These are phyloP conservation scores for Gobius niger DNA, from an alignment of 2,113 vertebrate species.

Conservation along the genomic window DNA sequence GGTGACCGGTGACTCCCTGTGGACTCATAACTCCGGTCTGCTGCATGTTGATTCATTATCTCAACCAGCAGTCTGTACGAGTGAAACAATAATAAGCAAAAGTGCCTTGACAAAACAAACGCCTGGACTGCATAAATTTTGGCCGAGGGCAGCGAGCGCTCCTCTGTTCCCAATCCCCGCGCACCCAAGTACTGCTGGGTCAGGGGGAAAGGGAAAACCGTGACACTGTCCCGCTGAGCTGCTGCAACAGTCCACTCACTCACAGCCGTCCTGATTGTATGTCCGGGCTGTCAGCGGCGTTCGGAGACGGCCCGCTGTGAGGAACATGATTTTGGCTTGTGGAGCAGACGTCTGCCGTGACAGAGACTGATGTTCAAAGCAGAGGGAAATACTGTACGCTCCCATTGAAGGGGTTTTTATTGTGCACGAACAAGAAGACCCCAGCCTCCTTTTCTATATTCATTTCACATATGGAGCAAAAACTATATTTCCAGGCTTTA, in stretches of 20 bases:
- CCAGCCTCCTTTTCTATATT: conserved; percentile 3
- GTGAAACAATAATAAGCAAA: conserved; percentile 63
- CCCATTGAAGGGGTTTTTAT: conserved; percentile 26
- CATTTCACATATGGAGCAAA: conserved; percentile 5
- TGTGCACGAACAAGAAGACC: conserved; percentile 24
- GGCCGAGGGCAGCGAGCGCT: conserved; percentile 40
- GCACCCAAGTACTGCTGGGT: conserved; percentile 26
- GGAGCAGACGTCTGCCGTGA: conserved; percentile 27
- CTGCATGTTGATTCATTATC: conserved; percentile 65
- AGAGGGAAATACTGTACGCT: conserved; percentile 12
- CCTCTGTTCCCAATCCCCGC: conserved; percentile 31
- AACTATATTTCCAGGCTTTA: conserved; percentile 8
- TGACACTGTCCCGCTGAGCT: conserved; percentile 53
- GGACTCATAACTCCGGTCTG: conserved; percentile 40
- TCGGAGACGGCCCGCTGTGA: conserved; percentile 36
- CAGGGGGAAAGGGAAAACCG: conserved; percentile 51
- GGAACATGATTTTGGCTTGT: conserved; percentile 35
- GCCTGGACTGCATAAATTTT: conserved; percentile 65
- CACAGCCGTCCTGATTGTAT: conserved; percentile 68
- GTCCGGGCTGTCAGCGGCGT: conserved; percentile 69
- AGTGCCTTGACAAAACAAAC: conserved; percentile 59
- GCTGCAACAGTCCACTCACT: conserved; percentile 50
- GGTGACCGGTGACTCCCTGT: conserved; percentile 43
- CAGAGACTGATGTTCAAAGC: conserved; percentile 36
- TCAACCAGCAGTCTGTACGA: conserved; percentile 61